A percentile compares a stretch with the other conserved stretches of the same genome.
Evolutionary conservation across 1,140 invertebrate species (phyloP).

Genomic region (Vanessa atalanta): DNA sequence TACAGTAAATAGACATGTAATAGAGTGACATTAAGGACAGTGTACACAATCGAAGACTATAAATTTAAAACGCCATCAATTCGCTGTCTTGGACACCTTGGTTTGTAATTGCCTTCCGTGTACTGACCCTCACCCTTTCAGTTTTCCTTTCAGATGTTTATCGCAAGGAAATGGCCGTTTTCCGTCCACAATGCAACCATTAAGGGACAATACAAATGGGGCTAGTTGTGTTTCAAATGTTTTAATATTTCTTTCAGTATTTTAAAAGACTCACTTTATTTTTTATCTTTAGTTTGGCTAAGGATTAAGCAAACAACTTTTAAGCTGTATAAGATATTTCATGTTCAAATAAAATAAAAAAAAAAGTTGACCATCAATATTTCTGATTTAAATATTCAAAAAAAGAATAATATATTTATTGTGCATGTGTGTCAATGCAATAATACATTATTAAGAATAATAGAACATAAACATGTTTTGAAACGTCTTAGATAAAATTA

Average conservation of each 20-base stretch:
- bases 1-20: constrained; percentile 14
- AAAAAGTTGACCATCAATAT: too few species aligned
- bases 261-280: constrained; percentile 30
- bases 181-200: constrained; percentile 77
- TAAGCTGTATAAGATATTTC: background rate
- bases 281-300: constrained; percentile 13
- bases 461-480: background rate
- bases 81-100: constrained; percentile 50
- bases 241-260: constrained; percentile 37
- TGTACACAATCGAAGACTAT: constrained; percentile 32
- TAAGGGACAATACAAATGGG: constrained; percentile 77
- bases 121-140: constrained; percentile 73
- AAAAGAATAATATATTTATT: too few species aligned
- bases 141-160: constrained; percentile 77
- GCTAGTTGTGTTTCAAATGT: constrained; percentile 55
- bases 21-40: constrained; percentile 17
- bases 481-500: constrained; percentile 23
- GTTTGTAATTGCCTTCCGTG: constrained; percentile 67
- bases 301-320: background rate
- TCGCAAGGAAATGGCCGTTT: constrained; percentile 79
- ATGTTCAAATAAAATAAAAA: too few species aligned
- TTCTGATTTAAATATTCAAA: too few species aligned
- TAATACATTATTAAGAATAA: background rate
- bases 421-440: background rate
- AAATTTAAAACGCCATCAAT: constrained; percentile 53